Evolutionary conservation across 2,113 vertebrate species (phyloP).

Genomic region (Ornithorhynchus anatinus): DNA sequence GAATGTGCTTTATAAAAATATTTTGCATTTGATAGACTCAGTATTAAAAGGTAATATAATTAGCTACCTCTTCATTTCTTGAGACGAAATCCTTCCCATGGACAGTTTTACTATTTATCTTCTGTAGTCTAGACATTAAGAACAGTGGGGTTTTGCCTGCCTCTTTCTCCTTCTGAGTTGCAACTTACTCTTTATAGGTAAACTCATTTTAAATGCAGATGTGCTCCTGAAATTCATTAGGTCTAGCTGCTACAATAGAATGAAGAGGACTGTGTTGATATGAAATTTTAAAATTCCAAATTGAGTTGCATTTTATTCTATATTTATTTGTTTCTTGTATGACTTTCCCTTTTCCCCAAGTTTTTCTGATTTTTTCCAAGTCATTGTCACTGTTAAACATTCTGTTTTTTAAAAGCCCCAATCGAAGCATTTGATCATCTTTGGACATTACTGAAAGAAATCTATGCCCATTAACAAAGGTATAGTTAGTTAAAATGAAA

Average conservation of each 20-base stretch:
- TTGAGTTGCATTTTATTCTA: not conserved
- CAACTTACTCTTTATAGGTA: not conserved
- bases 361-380: not conserved
- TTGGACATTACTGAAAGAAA: too few species aligned
- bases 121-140: constrained; percentile 20
- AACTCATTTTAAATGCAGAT: constrained; percentile 9
- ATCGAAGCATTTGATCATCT: too few species aligned
- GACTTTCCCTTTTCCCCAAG: not conserved
- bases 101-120: constrained; percentile 13
- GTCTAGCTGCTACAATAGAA: constrained; percentile 16
- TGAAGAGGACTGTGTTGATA: not conserved
- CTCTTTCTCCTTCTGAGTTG: not conserved
- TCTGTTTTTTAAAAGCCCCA: too few species aligned
- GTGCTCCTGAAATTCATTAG: constrained; percentile 8
- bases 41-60: constrained; percentile 9
- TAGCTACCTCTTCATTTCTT: not conserved
- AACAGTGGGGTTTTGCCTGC: not conserved
- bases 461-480: not conserved
- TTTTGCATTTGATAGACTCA: constrained; percentile 24
- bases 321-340: constrained; percentile 9
- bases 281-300: not conserved
- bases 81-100: not conserved
- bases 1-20: too few species aligned
- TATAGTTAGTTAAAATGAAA: constrained; percentile 22
- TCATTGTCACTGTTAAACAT: too few species aligned